phyloP scores from a whole-genome alignment of 1,140 invertebrate species.

The Drosophila kohkoa region DNA sequence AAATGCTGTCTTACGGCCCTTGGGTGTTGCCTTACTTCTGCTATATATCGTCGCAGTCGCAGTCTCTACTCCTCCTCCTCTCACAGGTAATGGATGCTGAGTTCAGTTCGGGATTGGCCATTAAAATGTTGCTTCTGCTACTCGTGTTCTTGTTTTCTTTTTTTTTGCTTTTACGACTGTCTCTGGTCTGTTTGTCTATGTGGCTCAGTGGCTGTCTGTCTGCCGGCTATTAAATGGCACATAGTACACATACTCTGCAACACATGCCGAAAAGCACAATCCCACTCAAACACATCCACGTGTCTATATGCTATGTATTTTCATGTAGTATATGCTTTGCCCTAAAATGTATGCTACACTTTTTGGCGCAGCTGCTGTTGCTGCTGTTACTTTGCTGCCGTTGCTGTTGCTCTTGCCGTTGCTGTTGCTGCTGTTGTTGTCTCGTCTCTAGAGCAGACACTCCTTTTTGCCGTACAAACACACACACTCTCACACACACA shows the following conservation, averaged over 20 bases:
- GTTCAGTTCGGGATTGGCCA: neutral
- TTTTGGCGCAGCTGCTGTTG: slow-evolving; percentile 60
- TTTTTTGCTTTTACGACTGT: slow-evolving; percentile 14
- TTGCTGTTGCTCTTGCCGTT: slow-evolving; percentile 25
- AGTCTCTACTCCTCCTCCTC: neutral
- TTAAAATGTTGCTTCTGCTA: slow-evolving; percentile 18
- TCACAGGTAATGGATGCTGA: slow-evolving; percentile 15
- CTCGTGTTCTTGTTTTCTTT: neutral
- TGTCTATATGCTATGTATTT: neutral
- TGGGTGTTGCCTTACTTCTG: neutral
- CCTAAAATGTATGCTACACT: slow-evolving; percentile 76
- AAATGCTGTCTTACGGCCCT: slow-evolving; percentile 7
- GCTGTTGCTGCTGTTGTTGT: slow-evolving; percentile 46
- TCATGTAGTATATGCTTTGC: slow-evolving; percentile 31
- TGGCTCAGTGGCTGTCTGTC: slow-evolving; percentile 25
- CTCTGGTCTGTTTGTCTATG: slow-evolving; percentile 9
- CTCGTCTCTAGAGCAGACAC: slow-evolving; percentile 71
- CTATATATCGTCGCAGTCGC: neutral
- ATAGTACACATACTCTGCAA: slow-evolving; percentile 6
- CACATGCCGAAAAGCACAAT: slow-evolving; percentile 11
- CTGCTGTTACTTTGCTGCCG: slow-evolving; percentile 29
- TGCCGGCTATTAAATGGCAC: slow-evolving; percentile 35
- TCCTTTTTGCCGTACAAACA: slow-evolving; percentile 69
- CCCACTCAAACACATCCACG: neutral
- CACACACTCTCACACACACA: slow-evolving; percentile 27